Base-by-base conservation (phyloP, 2,113 vertebrate genomes). In the Phrynosoma platyrhinos region DNA sequence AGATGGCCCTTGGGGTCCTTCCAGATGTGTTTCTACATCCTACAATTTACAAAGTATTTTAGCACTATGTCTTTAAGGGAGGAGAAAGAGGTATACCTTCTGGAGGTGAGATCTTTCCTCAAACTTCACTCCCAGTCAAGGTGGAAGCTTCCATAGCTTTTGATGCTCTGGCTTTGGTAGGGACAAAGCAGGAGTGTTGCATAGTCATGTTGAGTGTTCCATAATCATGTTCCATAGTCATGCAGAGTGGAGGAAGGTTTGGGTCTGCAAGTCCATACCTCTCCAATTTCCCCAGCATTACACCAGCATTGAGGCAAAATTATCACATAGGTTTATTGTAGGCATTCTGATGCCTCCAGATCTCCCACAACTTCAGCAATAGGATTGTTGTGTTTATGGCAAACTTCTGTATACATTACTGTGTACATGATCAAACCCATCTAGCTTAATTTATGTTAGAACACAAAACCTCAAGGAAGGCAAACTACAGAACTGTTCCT, bases 401-500 rank as follows among this genome's bases (percentile, higher is more conserved):
- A 47, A 47, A 47, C 47, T 7, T 47, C 47, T 47, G 47, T 6
- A 47, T 47, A 7, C 47, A 47, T 47, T 47, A 47, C 47, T 47
- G 47, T 7, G 7, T 7, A 47, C 12, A 20, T 4, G 4, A 30
- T 58, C 64, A 79, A 53, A 9, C 74, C 87, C 89, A 92, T 20
- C 30, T 87, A 40, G 84, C 82, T 88, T 90, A 1, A 5, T 55
- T 30, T 68, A 58, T 12, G 3, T 2, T 68, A 89, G 68, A 86
- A 25, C 13, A 83, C 2, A 20, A 84, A 16, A 72, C 18, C 1
- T 0, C 1, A 0, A 16, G 64, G 18, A 84, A 89, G 84, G 87
- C 27, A 64, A 85, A 55, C 87, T 58, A 21, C 23, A 75, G 85
- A 82, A 20, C 86, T 68, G 76, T 23, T 77, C 4, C 23, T 84